These are phyloP conservation scores for Archaeoteleia sp. DNA, from an alignment of 2,888 invertebrate genomes.

Conservation along the genomic window DNA sequence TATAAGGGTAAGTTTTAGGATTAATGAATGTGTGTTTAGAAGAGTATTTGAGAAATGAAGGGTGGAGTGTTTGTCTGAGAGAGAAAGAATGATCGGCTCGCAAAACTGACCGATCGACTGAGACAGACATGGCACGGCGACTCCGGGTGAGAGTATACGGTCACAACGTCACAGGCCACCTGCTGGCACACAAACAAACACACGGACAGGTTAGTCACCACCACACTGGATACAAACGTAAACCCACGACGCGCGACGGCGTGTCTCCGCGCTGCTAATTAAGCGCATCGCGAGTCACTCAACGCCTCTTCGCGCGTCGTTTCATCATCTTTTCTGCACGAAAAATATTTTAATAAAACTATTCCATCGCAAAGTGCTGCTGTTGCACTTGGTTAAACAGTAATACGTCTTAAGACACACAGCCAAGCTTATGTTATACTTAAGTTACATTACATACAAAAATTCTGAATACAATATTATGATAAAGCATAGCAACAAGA, in stretches of 20 bases:
- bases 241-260: conserved; percentile 10
- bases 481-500: too few species aligned
- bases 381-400: too few species aligned
- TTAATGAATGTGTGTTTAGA: neutral
- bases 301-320: neutral
- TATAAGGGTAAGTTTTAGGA: neutral
- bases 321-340: neutral
- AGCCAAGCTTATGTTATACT: too few species aligned
- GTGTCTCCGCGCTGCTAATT: conserved; percentile 3
- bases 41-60: conserved; percentile 33
- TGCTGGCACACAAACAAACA: conserved; percentile 76
- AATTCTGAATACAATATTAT: too few species aligned
- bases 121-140: conserved; percentile 75
- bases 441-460: too few species aligned
- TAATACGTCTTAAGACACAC: too few species aligned
- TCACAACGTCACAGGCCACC: conserved; percentile 76
- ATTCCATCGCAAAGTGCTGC: too few species aligned
- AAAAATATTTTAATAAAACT: neutral
- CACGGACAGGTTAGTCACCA: conserved; percentile 75
- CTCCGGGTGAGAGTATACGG: conserved; percentile 74
- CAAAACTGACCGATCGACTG: conserved; percentile 63
- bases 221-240: conserved; percentile 66
- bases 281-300: neutral
- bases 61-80: conserved; percentile 21
- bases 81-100: conserved; percentile 58